Evolutionary conservation across 2,888 invertebrate species (phyloP).

Genomic region (Sarcophaga rosellei): DNA sequence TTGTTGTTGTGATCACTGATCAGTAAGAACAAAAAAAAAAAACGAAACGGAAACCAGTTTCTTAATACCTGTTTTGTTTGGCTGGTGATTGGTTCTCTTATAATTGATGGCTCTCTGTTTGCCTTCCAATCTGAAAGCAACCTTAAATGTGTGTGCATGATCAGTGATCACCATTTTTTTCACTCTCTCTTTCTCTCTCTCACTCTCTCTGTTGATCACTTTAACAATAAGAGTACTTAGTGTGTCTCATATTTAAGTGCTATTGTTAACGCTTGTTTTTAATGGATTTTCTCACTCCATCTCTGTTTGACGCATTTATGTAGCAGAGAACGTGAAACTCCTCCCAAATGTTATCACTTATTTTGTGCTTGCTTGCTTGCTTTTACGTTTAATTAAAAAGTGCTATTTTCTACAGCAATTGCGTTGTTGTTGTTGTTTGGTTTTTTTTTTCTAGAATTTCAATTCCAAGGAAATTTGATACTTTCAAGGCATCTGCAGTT

Average conservation of each 20-base stretch:
- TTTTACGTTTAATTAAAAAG: constrained; percentile 75
- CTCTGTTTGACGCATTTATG: constrained; percentile 69
- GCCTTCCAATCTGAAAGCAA: too few relatives aligned
- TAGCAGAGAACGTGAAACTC: constrained; percentile 62
- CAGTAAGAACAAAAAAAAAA: too few relatives aligned
- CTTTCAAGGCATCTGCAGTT: constrained; percentile 35
- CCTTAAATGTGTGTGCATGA: background rate
- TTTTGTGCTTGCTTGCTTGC: constrained; percentile 60
- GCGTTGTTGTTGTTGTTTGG: background rate
- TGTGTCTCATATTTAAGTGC: constrained; percentile 69
- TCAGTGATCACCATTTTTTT: constrained; percentile 70
- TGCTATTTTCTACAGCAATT: constrained; percentile 77
- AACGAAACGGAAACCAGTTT: constrained; percentile 39
- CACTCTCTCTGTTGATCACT: too few relatives aligned
- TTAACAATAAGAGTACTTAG: background rate
- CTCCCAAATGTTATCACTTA: constrained; percentile 68
- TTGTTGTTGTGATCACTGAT: too few relatives aligned
- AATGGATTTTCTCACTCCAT: constrained; percentile 77
- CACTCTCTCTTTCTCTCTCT: too few relatives aligned
- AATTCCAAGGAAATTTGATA: constrained; percentile 2
- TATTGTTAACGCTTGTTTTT: constrained; percentile 78
- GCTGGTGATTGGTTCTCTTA: constrained; percentile 3
- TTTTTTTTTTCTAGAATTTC: constrained; percentile 35
- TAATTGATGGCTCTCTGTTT: background rate
- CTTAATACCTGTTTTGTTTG: constrained; percentile 51